Conservation (phyloP, 2,113 vertebrate genomes). For the Microcebus ravelobensis region DNA sequence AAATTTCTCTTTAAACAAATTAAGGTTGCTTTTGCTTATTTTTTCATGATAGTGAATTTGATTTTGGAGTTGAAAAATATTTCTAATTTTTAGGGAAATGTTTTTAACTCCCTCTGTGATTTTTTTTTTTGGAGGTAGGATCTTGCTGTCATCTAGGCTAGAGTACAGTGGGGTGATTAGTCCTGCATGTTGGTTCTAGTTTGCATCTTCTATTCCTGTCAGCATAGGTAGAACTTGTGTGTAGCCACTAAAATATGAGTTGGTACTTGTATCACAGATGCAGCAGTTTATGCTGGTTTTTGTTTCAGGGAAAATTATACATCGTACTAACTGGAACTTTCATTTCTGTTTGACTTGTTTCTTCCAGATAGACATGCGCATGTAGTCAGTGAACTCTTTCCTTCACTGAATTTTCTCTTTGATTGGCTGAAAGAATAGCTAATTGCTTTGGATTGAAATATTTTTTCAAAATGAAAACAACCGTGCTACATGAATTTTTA, state of each 20-base stretch:
- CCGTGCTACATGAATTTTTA: slow-evolving; percentile 32
- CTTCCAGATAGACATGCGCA: not conserved
- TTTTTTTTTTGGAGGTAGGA: not conserved
- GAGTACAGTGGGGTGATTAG: too few relatives aligned
- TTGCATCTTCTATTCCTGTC: not conserved
- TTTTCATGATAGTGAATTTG: not conserved
- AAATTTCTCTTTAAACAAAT: slow-evolving; percentile 36
- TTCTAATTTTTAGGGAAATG: not conserved
- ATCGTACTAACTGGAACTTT: not conserved
- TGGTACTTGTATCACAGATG: not conserved
- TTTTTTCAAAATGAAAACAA: slow-evolving; percentile 29
- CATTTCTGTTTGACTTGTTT: slow-evolving; percentile 1
- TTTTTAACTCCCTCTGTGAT: not conserved
- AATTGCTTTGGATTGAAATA: not conserved
- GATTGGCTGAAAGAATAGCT: not conserved
- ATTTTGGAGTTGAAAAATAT: slow-evolving; percentile 32
- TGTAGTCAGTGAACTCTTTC: not conserved
- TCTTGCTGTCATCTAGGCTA: too few relatives aligned
- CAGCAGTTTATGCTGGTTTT: not conserved
- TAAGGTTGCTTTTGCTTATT: slow-evolving; percentile 23
- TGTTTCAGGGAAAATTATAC: not conserved
- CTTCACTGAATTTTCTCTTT: slow-evolving; percentile 24
- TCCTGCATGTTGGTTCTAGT: not conserved
- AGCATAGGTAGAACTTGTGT: not conserved
- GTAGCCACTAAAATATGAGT: not conserved